Evolutionary conservation across 1,140 invertebrate species (phyloP).

Genomic region (Calosoma granatense): DNA sequence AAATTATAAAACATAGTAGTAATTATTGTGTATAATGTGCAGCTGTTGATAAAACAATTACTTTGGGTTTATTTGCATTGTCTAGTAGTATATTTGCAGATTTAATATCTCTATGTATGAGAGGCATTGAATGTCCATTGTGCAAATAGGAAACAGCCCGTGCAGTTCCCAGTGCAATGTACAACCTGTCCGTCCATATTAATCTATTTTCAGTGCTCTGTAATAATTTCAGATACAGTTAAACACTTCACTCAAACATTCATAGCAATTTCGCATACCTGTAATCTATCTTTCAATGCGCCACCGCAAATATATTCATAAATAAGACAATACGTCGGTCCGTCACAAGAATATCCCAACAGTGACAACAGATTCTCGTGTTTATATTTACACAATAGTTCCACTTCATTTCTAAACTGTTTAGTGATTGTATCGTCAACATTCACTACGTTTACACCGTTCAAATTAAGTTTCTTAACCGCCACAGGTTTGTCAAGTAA

Average conservation of each 20-base stretch:
- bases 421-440: constrained; percentile 37
- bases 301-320: constrained; percentile 60
- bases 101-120: constrained; percentile 68
- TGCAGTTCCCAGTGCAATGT: constrained; percentile 49
- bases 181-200: constrained; percentile 40
- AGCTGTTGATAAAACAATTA: constrained; percentile 29
- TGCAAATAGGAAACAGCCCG: constrained; percentile 55
- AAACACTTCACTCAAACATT: background rate
- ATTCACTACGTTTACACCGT: constrained; percentile 32
- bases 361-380: constrained; percentile 58
- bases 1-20: constrained; percentile 22
- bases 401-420: constrained; percentile 57
- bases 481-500: constrained; percentile 40
- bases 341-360: constrained; percentile 53
- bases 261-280: constrained; percentile 17
- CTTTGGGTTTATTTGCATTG: constrained; percentile 49
- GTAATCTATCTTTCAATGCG: constrained; percentile 51
- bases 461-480: constrained; percentile 47
- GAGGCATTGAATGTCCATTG: constrained; percentile 37
- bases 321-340: constrained; percentile 50
- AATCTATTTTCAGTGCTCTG: constrained; percentile 30
- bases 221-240: constrained; percentile 9
- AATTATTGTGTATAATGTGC: too few species aligned
- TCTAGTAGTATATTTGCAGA: constrained; percentile 65
- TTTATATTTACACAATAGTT: constrained; percentile 42